Percentiles rank a stretch among this genome's conserved stretches.
These are phyloP conservation scores for Nudaria mundana DNA, from an alignment of 2,888 invertebrate species.

Conservation along the genomic window DNA sequence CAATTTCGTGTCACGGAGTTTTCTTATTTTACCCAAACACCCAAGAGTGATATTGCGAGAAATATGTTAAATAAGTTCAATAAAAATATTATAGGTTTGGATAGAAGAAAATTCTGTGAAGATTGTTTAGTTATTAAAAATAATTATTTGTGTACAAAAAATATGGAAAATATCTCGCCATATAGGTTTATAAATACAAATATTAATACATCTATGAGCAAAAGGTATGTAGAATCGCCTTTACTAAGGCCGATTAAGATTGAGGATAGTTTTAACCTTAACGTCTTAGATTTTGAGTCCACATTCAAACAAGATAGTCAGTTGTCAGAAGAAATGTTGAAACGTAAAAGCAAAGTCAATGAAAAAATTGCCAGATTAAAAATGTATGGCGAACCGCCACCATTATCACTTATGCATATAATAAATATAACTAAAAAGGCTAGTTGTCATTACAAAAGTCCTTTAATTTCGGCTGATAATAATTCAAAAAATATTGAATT, in stretches of 20 bases:
- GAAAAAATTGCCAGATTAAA: constrained; percentile 74
- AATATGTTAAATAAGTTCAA: constrained; percentile 68
- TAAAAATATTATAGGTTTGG: constrained; percentile 37
- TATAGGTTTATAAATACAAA: constrained; percentile 53
- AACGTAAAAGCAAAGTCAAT: constrained; percentile 52
- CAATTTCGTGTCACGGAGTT: constrained; percentile 83
- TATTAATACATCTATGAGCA: constrained; percentile 51
- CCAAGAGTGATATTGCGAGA: constrained; percentile 75
- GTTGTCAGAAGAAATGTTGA: constrained; percentile 46
- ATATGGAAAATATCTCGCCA: constrained; percentile 58
- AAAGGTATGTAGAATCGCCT: constrained; percentile 58
- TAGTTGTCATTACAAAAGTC: constrained; percentile 61
- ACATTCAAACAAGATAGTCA: constrained; percentile 60
- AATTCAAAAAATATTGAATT: constrained; percentile 1
- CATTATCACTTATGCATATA: constrained; percentile 72
- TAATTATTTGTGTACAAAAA: constrained; percentile 42
- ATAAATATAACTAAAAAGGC: constrained; percentile 59
- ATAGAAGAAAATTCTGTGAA: constrained; percentile 44
- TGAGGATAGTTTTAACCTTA: constrained; percentile 55
- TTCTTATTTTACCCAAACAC: constrained; percentile 82
- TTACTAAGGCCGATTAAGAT: constrained; percentile 27
- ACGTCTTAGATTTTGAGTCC: constrained; percentile 70
- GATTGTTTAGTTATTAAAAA: constrained; percentile 57
- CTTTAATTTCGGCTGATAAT: constrained; percentile 38
- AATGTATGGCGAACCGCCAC: constrained; percentile 79